Base-by-base conservation (phyloP, 1,140 invertebrate genomes). In the Orchestia grillus region DNA sequence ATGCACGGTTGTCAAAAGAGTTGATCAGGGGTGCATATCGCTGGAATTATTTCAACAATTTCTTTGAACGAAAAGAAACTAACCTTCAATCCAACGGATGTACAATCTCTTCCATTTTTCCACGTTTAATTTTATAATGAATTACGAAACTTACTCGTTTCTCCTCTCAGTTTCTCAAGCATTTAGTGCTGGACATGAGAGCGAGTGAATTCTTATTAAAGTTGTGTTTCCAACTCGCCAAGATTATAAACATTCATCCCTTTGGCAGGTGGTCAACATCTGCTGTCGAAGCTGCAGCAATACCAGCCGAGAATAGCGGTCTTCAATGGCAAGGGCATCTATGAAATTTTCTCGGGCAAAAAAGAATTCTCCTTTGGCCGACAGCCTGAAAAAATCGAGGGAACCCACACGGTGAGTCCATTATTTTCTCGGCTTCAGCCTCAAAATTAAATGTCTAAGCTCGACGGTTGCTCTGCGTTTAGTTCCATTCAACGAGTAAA, bases 251-350 rank as follows among this genome's bases (percentile, higher is more conserved):
- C 41, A 94, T 95, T 40, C 57, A 96, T 96, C 95, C 53, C 95
- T 96, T 97, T 98, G 97, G 36, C 97, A 98, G 98, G 99, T 97
- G 99, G 98, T 97, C 98, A 98, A 97, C 98, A 99, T 97, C 97
- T 99, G 96, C 98, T 98, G 96, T 98, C 99, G 97, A 99, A 99
- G 97, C 97, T 99, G 96, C 98, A 98, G 97, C 98, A 98, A 97
- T 99, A 98, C 98, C 98, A 98, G 97, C 99, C 99, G 96, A 99
- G 99, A 98, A 99, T 99, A 97, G 99, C 99, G 62, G 99, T 99
- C 53, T 99, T 99, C 97, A 99, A 99, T 98, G 99, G 99, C 28
- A 99, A 99, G 98, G 98, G 99, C 96, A 99, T 99, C 97, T 99
- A 99, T 98, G 99, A 99, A 98, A 99, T 99, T 44, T 99, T 99